Evolutionary conservation across 2,113 vertebrate genomes (phyloP).

Genomic region (Rostratula benghalensis): DNA sequence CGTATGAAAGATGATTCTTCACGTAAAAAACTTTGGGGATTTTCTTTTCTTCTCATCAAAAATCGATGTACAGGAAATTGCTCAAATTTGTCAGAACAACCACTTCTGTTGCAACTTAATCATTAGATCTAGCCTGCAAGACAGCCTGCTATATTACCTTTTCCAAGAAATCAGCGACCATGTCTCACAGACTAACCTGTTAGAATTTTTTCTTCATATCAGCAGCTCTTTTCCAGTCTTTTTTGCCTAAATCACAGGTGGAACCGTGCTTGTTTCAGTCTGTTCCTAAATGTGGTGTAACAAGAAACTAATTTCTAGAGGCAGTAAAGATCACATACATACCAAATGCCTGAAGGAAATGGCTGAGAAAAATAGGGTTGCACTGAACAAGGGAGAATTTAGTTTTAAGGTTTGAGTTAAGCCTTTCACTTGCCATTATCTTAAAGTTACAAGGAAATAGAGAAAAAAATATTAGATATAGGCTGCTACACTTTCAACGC

Average conservation of each 20-base stretch:
- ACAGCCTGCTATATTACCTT: neutral
- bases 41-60: constrained; percentile 44
- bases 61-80: constrained; percentile 53
- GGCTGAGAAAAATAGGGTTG: neutral
- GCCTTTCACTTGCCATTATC: neutral
- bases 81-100: constrained; percentile 50
- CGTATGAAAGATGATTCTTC: constrained; percentile 19
- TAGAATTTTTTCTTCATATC: neutral
- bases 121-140: neutral
- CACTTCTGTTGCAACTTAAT: constrained; percentile 11
- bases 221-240: neutral
- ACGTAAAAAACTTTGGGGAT: neutral
- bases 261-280: neutral
- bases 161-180: neutral
- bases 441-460: constrained; percentile 2
- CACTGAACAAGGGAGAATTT: neutral
- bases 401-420: neutral
- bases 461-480: neutral
- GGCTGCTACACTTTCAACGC: neutral
- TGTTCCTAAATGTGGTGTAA: neutral
- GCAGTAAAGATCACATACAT: neutral
- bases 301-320: neutral
- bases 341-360: neutral
- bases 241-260: neutral
- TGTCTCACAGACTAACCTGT: neutral